These are phyloP conservation scores for Diachrysia chrysitis DNA, from an alignment of 2,888 invertebrate genomes.

Conservation along the genomic window DNA sequence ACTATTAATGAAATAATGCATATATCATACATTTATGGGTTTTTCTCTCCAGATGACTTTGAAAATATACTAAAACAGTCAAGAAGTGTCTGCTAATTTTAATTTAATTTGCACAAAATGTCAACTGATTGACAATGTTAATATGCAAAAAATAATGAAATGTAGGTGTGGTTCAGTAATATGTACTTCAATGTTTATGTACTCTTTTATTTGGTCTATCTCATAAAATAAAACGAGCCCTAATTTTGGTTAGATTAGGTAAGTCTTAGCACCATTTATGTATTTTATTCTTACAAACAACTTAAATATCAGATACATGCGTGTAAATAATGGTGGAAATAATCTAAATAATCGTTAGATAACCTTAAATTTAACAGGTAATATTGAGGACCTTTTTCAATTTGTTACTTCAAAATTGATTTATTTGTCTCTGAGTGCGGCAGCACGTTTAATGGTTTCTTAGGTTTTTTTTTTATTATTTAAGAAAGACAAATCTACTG, in stretches of 20 bases:
- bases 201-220: neutral
- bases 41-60: neutral
- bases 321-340: constrained; percentile 54
- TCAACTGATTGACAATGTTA: no score
- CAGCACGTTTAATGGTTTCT: no score
- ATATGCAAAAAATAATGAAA: no score
- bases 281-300: constrained; percentile 41
- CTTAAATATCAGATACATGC: constrained; percentile 57
- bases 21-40: neutral
- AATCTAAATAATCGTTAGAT: constrained; percentile 32
- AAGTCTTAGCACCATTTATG: constrained; percentile 62
- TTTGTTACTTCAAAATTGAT: neutral
- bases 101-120: no score
- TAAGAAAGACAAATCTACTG: no score
- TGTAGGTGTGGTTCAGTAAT: no score
- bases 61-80: neutral
- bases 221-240: constrained; percentile 24
- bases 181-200: no score
- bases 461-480: no score
- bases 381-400: constrained; percentile 20
- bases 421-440: no score
- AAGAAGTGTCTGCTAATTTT: neutral
- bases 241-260: constrained; percentile 56
- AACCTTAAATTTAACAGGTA: constrained; percentile 30
- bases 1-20: neutral